A percentile compares a stretch with the other conserved stretches of the same genome.
Evolutionary conservation across 2,888 invertebrate genomes (phyloP).

Genomic region (Dicranocentrus wangi): DNA sequence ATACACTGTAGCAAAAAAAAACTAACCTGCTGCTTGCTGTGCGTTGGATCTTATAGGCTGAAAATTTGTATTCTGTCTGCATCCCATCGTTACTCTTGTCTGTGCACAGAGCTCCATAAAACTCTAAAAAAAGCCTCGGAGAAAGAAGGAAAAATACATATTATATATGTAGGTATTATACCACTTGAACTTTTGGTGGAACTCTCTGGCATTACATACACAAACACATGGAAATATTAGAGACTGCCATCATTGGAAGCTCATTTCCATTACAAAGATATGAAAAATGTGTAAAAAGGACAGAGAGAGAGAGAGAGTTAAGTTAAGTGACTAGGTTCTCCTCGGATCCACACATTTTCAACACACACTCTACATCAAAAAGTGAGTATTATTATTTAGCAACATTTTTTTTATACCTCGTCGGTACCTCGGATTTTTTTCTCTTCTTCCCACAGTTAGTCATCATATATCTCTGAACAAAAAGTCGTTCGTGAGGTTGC

Average conservation of each 20-base stretch:
- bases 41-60: too few species aligned
- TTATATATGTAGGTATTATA: too few species aligned
- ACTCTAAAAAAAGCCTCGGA: too few species aligned
- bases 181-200: conserved; percentile 33
- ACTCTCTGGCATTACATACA: not conserved
- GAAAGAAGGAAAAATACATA: too few species aligned
- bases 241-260: conserved; percentile 29
- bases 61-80: conserved; percentile 27
- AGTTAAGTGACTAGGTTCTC: conserved; percentile 50
- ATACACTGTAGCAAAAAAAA: not conserved
- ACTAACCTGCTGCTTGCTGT: not conserved
- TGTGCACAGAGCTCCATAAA: not conserved
- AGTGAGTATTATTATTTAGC: not conserved
- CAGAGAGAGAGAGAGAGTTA: too few species aligned
- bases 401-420: not conserved
- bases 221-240: not conserved
- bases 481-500: too few species aligned
- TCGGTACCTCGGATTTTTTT: not conserved
- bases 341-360: not conserved
- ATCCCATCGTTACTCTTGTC: too few species aligned
- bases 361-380: not conserved
- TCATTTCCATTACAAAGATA: conserved; percentile 51
- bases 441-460: not conserved
- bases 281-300: conserved; percentile 43
- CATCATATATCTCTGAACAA: too few species aligned